These are phyloP conservation scores for Carassius auratus DNA, from an alignment of 2,113 vertebrate species.

Conservation along the genomic window DNA sequence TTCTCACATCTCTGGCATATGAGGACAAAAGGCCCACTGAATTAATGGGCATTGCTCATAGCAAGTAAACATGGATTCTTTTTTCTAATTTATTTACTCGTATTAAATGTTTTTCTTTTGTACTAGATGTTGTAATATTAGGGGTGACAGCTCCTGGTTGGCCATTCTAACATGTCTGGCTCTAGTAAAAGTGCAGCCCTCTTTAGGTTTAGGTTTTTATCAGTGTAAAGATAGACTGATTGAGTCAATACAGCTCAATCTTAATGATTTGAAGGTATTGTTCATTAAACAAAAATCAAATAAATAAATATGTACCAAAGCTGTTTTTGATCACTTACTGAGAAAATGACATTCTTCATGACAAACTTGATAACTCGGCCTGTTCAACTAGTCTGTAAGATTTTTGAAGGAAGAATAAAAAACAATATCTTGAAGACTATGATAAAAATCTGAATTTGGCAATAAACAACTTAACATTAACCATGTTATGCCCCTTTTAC, in stretches of 20 bases:
- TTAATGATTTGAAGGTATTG: not conserved
- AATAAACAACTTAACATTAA: not conserved
- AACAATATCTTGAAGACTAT: not conserved
- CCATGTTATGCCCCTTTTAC: not conserved
- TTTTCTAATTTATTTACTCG: not conserved
- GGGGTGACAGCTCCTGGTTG: not conserved
- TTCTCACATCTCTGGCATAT: constrained; percentile 21
- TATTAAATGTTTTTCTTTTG: not conserved
- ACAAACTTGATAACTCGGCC: not conserved
- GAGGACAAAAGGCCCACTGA: constrained; percentile 23
- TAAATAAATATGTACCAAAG: not conserved
- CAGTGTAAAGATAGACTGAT: constrained; percentile 1
- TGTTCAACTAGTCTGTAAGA: not conserved
- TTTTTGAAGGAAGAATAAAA: not conserved
- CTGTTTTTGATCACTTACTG: not conserved
- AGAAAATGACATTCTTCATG: not conserved
- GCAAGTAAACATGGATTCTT: not conserved
- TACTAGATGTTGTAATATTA: not conserved
- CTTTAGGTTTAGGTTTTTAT: not conserved
- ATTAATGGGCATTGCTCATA: not conserved
- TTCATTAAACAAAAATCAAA: not conserved
- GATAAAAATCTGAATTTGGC: not conserved
- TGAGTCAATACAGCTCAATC: not conserved
- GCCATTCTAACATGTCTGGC: constrained; percentile 11
- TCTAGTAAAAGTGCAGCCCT: constrained; percentile 1